Evolutionary conservation across 2,797 vertebrate genomes (phyloP).

Genomic region (Mormyrus hasselquistii): DNA sequence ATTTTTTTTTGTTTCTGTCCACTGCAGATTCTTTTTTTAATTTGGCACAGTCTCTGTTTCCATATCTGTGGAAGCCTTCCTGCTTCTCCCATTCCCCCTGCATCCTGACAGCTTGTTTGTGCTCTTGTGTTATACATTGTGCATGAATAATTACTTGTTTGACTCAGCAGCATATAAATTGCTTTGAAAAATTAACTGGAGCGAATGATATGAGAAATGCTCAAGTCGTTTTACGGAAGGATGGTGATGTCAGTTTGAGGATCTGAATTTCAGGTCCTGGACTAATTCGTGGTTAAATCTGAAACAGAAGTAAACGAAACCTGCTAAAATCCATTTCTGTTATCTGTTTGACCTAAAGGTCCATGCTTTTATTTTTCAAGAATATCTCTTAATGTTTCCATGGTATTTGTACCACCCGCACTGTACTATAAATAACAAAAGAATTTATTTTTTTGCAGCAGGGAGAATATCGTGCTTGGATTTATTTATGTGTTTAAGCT

Average conservation of each 20-base stretch:
- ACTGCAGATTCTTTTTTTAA: neutral
- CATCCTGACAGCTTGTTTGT: neutral
- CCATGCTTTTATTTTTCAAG: neutral
- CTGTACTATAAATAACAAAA: neutral
- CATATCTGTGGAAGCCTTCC: neutral
- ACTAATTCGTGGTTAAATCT: neutral
- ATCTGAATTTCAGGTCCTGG: neutral
- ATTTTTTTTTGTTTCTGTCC: neutral
- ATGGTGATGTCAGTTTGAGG: neutral
- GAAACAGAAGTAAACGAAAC: neutral
- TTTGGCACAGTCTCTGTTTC: neutral
- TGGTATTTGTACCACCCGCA: neutral
- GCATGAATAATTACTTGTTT: slow-evolving; percentile 8
- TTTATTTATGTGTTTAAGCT: neutral
- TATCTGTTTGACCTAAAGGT: neutral
- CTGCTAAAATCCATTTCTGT: neutral
- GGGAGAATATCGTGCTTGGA: neutral
- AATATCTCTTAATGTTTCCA: neutral
- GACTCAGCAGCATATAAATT: slow-evolving; percentile 3
- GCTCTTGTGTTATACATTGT: neutral
- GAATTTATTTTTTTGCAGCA: neutral
- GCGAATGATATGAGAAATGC: neutral
- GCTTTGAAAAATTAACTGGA: neutral
- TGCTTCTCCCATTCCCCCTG: neutral
- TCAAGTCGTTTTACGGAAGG: neutral